Evolutionary conservation across 2,797 vertebrate genomes (phyloP).

Genomic region (Harpagifer antarcticus): DNA sequence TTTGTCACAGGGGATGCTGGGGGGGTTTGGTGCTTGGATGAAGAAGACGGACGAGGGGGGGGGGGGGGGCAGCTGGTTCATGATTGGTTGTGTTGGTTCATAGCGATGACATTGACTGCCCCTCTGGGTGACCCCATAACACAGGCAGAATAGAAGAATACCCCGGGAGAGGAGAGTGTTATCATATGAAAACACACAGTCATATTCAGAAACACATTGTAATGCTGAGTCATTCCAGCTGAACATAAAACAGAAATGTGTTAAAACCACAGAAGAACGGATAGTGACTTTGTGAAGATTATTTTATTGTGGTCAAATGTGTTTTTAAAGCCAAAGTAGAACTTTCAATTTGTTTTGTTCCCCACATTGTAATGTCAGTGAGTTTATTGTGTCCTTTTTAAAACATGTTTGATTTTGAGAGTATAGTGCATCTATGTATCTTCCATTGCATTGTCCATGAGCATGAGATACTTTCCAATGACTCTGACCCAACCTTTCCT

Average conservation of each 20-base stretch:
- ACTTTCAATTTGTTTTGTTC: too few species aligned
- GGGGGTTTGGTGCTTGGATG: not conserved
- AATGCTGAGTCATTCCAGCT: not conserved
- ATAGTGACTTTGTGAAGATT: not conserved
- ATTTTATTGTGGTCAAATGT: not conserved
- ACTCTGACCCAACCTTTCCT: not conserved
- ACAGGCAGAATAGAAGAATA: not conserved
- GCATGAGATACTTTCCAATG: not conserved
- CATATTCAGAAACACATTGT: not conserved
- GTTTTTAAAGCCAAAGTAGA: not conserved
- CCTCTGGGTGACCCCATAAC: constrained; percentile 38
- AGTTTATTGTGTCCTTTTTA: not conserved
- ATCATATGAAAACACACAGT: not conserved
- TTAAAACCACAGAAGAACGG: not conserved
- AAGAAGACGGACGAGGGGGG: not conserved
- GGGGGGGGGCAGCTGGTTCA: not conserved
- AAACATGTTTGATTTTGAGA: not conserved
- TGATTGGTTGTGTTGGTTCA: constrained; percentile 51
- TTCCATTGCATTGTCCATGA: not conserved
- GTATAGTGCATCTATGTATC: not conserved
- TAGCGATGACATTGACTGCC: constrained; percentile 34
- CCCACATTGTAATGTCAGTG: too few species aligned
- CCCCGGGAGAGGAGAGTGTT: not conserved
- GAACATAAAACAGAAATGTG: not conserved
- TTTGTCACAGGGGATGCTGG: constrained; percentile 44